Evolutionary conservation across 2,888 invertebrate genomes (phyloP).

Genomic region (Pegoplata infirma): DNA sequence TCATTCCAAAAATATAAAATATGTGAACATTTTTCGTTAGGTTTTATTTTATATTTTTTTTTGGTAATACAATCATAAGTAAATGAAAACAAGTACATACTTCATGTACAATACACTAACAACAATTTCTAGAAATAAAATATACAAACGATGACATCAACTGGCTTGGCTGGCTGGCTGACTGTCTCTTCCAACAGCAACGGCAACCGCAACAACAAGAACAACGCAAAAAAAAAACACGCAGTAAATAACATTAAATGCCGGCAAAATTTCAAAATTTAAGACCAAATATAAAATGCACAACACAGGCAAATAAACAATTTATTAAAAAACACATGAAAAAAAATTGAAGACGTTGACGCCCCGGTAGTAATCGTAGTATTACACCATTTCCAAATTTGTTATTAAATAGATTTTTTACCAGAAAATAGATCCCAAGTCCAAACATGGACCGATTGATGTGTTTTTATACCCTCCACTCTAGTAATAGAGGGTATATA

Average conservation of each 20-base stretch:
- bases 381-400: not conserved
- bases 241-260: slow-evolving; percentile 57
- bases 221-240: slow-evolving; percentile 30
- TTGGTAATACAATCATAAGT: slow-evolving; percentile 38
- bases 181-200: slow-evolving; percentile 24
- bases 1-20: slow-evolving; percentile 32
- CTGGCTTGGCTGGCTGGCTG: slow-evolving; percentile 40
- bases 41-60: slow-evolving; percentile 15
- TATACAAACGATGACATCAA: slow-evolving; percentile 59
- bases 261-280: slow-evolving; percentile 44
- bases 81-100: slow-evolving; percentile 38
- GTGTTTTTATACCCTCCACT: too few species aligned
- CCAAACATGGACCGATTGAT: too few species aligned
- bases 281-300: slow-evolving; percentile 37
- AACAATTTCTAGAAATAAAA: slow-evolving; percentile 59
- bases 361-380: slow-evolving; percentile 32
- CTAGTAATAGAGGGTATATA: too few species aligned
- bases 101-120: slow-evolving; percentile 12
- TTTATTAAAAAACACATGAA: slow-evolving; percentile 6
- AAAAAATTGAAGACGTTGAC: slow-evolving; percentile 47
- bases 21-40: not conserved
- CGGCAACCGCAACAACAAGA: slow-evolving; percentile 20
- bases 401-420: too few species aligned
- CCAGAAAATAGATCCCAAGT: too few species aligned
- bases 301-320: slow-evolving; percentile 35